Percentiles rank a stretch among this genome's conserved stretches.
Conservation (phyloP, 2,113 vertebrate genomes). For the Grantiella picta region DNA sequence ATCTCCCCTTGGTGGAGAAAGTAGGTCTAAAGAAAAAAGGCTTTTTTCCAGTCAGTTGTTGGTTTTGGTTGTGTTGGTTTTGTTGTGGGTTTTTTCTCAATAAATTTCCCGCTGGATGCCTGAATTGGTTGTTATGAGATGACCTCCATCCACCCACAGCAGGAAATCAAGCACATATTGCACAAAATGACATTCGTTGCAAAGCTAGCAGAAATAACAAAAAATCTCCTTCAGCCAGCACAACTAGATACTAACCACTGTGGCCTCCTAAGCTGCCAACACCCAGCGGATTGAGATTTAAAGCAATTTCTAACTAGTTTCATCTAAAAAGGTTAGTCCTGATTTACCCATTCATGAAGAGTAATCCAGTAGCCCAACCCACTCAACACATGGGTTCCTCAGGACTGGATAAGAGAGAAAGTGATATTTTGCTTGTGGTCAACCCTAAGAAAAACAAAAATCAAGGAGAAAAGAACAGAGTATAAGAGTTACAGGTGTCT, state of each 20-base stretch:
- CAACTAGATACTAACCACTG: background rate
- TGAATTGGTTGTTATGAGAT: background rate
- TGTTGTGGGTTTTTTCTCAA: background rate
- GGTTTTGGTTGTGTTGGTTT: background rate
- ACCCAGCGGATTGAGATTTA: background rate
- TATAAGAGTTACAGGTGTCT: background rate
- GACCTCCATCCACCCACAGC: background rate
- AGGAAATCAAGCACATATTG: slow-evolving; percentile 11
- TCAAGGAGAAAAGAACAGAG: background rate
- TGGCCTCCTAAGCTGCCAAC: background rate
- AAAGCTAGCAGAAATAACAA: background rate
- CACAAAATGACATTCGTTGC: background rate
- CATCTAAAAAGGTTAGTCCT: background rate
- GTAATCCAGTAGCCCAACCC: background rate
- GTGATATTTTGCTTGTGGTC: background rate
- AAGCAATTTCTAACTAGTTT: background rate
- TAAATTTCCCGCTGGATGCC: background rate
- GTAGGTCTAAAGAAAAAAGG: background rate
- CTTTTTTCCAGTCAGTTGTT: background rate
- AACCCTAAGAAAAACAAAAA: background rate
- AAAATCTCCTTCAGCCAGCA: background rate
- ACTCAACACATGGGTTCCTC: background rate
- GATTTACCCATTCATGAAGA: background rate
- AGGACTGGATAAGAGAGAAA: background rate
- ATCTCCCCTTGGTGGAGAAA: background rate